Base-by-base conservation (phyloP, 2,888 invertebrate genomes). In the Pediacus dermestoides region DNA sequence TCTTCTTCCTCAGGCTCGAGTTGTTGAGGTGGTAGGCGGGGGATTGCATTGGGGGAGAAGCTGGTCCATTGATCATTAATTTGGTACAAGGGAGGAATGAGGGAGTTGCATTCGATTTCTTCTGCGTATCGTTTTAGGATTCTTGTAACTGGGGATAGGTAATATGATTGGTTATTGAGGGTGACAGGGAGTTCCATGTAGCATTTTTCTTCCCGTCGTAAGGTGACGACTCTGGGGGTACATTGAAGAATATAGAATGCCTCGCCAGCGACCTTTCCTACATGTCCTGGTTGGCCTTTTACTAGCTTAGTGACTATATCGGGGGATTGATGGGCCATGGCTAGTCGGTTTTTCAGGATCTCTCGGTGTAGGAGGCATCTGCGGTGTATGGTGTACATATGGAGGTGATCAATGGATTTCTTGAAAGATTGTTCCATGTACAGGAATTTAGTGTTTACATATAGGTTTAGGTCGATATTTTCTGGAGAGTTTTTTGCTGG, bases 221-320 rank as follows among this genome's bases (percentile, higher is more conserved):
- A 2, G 2, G 25, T 40, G 0, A 50, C 52, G 7, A 44, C 36
- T 1, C 48, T 37, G 1, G 56, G 46, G 0, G 46, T 33, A 16
- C 61, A 60, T 28, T 58, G 40, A 1, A 61, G 22, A 0, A 62
- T 41, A 15, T 60, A 55, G 1, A 58, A 30, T 0, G 52, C 58
- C 40, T 58, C 58, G 4, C 58, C 60, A 1, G 43, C 37, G 1
- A 47, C 37, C 1, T 42, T 14, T 0, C 55, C 56, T 23, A 55
- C 47, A 13, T 53, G 52, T 2, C 58, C 61, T 1, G 52, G 48
- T 33, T 39, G 26, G 4, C 53, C 48, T 42, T 52, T 57, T 0
- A 58, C 25, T 1, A 50, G 16, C 3, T n/a, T 41, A 0, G 52
- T 52, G 4, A 60, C 49, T 25, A 47, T 39, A 22, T 58, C 48